Evolutionary conservation across 2,113 vertebrate species (phyloP).

Genomic region (Danionella cerebrum): DNA sequence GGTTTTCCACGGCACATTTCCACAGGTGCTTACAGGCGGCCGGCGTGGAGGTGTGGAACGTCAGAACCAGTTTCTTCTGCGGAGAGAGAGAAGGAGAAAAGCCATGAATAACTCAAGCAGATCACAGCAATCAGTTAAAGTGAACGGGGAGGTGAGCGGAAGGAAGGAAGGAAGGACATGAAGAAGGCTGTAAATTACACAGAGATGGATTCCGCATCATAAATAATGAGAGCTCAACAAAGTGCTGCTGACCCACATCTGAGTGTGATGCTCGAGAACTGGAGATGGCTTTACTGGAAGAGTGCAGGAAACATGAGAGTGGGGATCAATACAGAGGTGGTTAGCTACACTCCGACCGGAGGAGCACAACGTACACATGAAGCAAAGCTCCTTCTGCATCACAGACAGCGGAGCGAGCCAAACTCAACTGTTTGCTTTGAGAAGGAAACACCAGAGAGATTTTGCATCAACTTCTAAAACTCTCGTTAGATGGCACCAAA

Average conservation of each 20-base stretch:
- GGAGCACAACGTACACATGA: neutral
- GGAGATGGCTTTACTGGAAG: conserved; percentile 18
- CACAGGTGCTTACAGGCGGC: conserved; percentile 98
- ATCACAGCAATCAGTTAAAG: neutral
- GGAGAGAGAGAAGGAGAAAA: conserved; percentile 32
- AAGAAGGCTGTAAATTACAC: conserved; percentile 34
- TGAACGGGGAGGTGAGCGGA: neutral
- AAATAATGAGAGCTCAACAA: conserved; percentile 53
- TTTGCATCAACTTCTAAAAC: no score
- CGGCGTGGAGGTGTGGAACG: conserved; percentile 95
- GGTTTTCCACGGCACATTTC: conserved; percentile 97
- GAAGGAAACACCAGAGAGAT: no score
- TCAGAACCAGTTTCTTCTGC: conserved; percentile 92
- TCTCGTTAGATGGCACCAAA: no score
- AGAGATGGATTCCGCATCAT: conserved; percentile 36
- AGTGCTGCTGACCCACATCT: conserved; percentile 54
- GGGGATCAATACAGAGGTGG: conserved; percentile 13
- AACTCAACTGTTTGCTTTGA: no score
- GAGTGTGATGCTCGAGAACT: neutral
- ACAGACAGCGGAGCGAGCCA: no score
- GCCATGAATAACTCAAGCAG: neutral
- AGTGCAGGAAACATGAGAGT: conserved; percentile 13
- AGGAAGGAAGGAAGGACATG: neutral
- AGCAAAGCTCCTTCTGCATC: no score
- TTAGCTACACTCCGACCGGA: neutral